These are phyloP conservation scores for Galaxea fascicularis DNA, from an alignment of 92 coral and sea anemone genomes.

Conservation along the genomic window DNA sequence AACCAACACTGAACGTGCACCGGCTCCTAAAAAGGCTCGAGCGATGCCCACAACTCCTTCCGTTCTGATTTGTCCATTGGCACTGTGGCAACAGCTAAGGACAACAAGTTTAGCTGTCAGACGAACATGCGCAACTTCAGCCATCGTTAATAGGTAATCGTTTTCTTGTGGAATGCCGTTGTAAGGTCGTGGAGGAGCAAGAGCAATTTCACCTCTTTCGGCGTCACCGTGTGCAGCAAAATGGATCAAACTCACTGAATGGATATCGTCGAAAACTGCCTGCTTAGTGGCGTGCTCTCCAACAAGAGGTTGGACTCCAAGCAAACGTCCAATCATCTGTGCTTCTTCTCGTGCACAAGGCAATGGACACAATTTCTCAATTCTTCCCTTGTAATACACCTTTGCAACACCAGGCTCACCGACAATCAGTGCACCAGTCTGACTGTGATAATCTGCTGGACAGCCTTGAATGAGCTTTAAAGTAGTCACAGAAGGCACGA, in stretches of 20 bases:
- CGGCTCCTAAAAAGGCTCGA: slow-evolving; percentile 39
- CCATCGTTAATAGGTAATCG: slow-evolving; percentile 10
- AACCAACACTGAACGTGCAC: slow-evolving; percentile 48
- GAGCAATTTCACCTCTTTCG: slow-evolving; percentile 7
- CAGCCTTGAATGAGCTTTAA: neutral
- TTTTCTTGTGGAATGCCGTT: neutral
- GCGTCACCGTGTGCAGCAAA: slow-evolving; percentile 1
- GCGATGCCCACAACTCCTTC: slow-evolving; percentile 55
- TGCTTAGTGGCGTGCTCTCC: neutral
- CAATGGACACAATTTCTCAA: neutral
- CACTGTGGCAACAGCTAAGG: slow-evolving; percentile 49
- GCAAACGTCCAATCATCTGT: slow-evolving; percentile 1
- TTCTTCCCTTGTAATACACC: neutral
- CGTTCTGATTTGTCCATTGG: slow-evolving; percentile 27
- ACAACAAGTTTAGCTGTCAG: slow-evolving; percentile 47
- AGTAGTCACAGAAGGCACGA: neutral
- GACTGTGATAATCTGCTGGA: neutral
- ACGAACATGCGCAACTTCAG: slow-evolving; percentile 7
- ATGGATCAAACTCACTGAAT: neutral
- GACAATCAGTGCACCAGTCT: neutral
- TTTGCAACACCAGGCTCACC: neutral
- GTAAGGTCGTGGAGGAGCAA: neutral
- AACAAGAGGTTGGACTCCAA: neutral
- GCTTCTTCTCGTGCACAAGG: neutral
- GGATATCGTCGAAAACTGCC: neutral